These are phyloP conservation scores for Drosophila subpulchrella DNA, from an alignment of 1,140 invertebrate species.

Conservation along the genomic window DNA sequence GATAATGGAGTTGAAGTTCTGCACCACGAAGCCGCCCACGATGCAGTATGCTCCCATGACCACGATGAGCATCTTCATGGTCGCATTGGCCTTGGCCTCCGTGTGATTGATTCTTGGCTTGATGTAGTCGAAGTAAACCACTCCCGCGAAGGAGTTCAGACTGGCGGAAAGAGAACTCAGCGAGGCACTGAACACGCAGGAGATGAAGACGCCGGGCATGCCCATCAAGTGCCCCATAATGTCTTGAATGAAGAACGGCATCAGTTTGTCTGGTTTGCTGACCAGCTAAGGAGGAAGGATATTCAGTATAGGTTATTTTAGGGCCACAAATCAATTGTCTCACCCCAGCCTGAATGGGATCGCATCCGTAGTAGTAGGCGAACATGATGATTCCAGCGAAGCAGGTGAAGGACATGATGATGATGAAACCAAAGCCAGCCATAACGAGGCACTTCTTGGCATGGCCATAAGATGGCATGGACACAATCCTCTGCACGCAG, in stretches of 20 bases:
- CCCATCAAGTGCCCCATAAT: constrained; percentile 86
- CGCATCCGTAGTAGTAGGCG: constrained; percentile 90
- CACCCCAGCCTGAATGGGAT: constrained; percentile 88
- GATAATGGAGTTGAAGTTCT: constrained; percentile 87
- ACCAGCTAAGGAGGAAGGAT: constrained; percentile 57
- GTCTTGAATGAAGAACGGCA: constrained; percentile 88
- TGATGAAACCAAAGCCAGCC: constrained; percentile 85
- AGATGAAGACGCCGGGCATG: constrained; percentile 89
- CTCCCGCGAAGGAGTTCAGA: constrained; percentile 90
- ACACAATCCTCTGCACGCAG: constrained; percentile 78
- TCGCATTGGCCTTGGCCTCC: constrained; percentile 86
- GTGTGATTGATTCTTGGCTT: constrained; percentile 86
- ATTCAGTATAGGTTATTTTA: not conserved
- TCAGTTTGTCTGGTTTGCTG: constrained; percentile 86
- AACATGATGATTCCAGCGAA: constrained; percentile 90
- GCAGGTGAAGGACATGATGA: constrained; percentile 86
- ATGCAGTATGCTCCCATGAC: constrained; percentile 87
- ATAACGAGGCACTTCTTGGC: constrained; percentile 84
- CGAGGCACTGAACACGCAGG: constrained; percentile 89
- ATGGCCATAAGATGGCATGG: constrained; percentile 63
- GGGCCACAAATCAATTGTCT: constrained; percentile 18
- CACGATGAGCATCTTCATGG: constrained; percentile 88
- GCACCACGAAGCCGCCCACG: constrained; percentile 87
- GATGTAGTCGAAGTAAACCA: constrained; percentile 91
- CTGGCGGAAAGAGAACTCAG: constrained; percentile 90